A percentile compares a stretch with the other conserved stretches of the same genome.
Conservation (phyloP, 1,140 invertebrate species). For the Leptopilina clavipes region DNA sequence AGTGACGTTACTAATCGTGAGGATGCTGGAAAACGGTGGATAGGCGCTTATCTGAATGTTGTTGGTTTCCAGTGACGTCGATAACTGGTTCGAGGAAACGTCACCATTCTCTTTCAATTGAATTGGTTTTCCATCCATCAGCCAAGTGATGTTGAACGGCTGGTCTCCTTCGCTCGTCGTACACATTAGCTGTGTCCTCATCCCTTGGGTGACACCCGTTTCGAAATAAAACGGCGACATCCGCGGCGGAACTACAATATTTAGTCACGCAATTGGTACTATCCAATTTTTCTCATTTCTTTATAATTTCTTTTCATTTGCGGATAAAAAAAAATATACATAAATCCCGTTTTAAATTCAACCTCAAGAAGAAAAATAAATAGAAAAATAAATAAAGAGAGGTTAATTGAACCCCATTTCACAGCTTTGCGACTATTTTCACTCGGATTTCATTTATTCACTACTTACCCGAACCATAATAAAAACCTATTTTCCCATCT, state of each 20-base stretch:
- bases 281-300: constrained; percentile 23
- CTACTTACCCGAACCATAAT: constrained; percentile 13
- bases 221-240: constrained; percentile 78
- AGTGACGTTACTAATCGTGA: constrained; percentile 79
- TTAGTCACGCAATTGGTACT: constrained; percentile 55
- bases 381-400: neutral
- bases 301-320: neutral
- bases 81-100: constrained; percentile 50
- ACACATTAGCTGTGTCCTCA: constrained; percentile 80
- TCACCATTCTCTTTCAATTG: constrained; percentile 59
- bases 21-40: constrained; percentile 76
- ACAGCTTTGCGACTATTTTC: constrained; percentile 17
- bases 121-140: constrained; percentile 75
- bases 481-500: constrained; percentile 15
- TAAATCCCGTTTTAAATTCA: no score
- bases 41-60: constrained; percentile 75
- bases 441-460: constrained; percentile 27
- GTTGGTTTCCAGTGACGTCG: constrained; percentile 53
- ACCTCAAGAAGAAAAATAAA: no score
- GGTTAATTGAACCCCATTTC: neutral
- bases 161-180: constrained; percentile 79
- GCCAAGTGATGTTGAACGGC: constrained; percentile 78
- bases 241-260: constrained; percentile 78
- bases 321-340: no score
- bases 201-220: constrained; percentile 77